Percentiles rank a stretch among this genome's conserved stretches.
These are phyloP conservation scores for Molothrus aeneus DNA, from an alignment of 2,797 vertebrate genomes.

Conservation along the genomic window DNA sequence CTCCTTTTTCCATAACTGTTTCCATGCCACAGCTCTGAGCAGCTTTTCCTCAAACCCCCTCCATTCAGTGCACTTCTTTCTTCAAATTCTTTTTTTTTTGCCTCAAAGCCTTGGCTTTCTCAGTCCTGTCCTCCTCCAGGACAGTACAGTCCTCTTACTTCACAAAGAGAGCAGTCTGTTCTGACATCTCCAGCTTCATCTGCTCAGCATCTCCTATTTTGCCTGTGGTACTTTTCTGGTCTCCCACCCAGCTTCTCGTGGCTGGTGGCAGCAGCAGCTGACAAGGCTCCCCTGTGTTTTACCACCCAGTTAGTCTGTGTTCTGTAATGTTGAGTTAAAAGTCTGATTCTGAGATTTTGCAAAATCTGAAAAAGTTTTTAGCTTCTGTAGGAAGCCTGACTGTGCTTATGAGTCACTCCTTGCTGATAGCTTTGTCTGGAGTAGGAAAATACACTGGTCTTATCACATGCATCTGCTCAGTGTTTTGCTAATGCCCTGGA, in stretches of 20 bases:
- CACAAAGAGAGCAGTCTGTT: background rate
- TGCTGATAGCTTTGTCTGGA: background rate
- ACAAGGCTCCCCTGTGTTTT: background rate
- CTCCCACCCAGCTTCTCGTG: background rate
- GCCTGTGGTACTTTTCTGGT: background rate
- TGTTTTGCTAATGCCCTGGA: constrained; percentile 4
- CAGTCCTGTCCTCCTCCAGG: background rate
- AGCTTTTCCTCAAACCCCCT: background rate
- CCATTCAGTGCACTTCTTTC: background rate
- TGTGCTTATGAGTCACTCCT: background rate
- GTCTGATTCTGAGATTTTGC: background rate
- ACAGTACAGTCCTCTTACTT: background rate
- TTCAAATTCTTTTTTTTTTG: background rate
- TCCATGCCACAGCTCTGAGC: background rate
- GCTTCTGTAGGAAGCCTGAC: background rate
- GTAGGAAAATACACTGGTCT: background rate
- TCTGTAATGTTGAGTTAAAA: background rate
- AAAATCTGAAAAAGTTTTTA: background rate
- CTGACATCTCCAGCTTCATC: background rate
- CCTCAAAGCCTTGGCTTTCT: background rate
- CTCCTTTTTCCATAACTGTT: background rate
- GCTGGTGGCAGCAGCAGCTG: background rate
- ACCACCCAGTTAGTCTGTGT: background rate
- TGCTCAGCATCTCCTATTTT: background rate
- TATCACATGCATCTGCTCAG: background rate